A percentile compares a stretch with the other conserved stretches of the same genome.
These are phyloP conservation scores for Conger conger DNA, from an alignment of 2,113 vertebrate genomes.

Conservation along the genomic window DNA sequence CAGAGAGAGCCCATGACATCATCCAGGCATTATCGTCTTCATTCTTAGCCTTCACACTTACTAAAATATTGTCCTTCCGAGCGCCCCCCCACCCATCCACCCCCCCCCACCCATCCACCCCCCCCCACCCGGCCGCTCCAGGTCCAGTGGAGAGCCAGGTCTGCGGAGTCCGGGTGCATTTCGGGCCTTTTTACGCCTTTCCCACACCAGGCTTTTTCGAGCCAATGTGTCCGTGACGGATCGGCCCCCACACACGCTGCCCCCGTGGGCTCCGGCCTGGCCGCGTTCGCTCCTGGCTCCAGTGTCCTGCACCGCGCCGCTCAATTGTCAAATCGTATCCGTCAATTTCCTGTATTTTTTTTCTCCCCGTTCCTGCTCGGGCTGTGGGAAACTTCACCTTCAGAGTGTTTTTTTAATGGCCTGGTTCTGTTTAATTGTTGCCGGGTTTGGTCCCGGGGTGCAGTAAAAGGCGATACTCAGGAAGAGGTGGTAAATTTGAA, in stretches of 20 bases:
- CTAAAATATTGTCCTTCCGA: constrained; percentile 58
- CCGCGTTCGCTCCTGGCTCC: neutral
- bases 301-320: neutral
- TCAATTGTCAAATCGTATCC: neutral
- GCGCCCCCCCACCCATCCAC: too few relatives aligned
- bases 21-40: constrained; percentile 58
- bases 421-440: constrained; percentile 51
- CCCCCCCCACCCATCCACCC: too few relatives aligned
- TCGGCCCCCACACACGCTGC: neutral
- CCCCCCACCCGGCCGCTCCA: too few relatives aligned
- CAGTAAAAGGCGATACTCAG: constrained; percentile 54
- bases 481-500: constrained; percentile 49
- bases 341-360: neutral
- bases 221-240: neutral
- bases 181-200: constrained; percentile 45
- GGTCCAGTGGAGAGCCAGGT: too few relatives aligned
- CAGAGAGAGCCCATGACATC: constrained; percentile 62
- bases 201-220: neutral
- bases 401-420: constrained; percentile 16
- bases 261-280: neutral
- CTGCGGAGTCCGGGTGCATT: constrained; percentile 25
- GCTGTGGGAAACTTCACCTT: neutral
- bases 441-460: constrained; percentile 39
- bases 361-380: neutral
- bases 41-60: constrained; percentile 58